Conservation (phyloP, 2,113 vertebrate genomes). For the Petrocephalus microphthalmus region DNA sequence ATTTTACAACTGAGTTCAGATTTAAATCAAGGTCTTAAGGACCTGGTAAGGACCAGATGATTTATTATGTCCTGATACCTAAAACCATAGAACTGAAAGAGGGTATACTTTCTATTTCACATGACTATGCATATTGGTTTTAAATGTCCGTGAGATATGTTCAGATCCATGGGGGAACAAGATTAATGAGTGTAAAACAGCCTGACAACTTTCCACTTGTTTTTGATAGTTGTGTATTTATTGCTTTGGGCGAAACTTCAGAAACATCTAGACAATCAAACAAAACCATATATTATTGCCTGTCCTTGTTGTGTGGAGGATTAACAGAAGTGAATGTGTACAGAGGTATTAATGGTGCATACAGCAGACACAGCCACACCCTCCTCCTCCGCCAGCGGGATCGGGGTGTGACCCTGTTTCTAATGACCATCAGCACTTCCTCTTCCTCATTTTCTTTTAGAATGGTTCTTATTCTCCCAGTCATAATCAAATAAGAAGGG, state of each 20-base stretch:
- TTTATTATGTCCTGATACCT: no score
- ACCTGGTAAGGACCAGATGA: no score
- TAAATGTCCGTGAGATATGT: not conserved
- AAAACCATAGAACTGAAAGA: no score
- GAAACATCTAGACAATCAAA: not conserved
- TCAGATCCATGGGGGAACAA: not conserved
- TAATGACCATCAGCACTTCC: not conserved
- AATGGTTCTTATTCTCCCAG: not conserved
- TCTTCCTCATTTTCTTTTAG: conserved; percentile 7
- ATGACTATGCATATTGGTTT: no score
- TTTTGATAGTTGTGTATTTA: not conserved
- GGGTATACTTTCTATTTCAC: no score
- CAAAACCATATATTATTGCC: not conserved
- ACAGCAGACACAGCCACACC: not conserved
- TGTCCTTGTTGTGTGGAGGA: not conserved
- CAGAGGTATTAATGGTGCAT: not conserved
- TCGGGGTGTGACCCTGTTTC: conserved; percentile 5
- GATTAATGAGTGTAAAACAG: not conserved
- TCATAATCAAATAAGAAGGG: not conserved
- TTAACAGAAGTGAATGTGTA: not conserved
- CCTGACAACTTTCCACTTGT: not conserved
- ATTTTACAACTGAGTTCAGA: no score
- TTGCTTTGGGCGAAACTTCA: not conserved
- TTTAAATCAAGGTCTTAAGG: no score
- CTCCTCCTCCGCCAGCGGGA: not conserved